Evolutionary conservation across 2,888 invertebrate genomes (phyloP).

Genomic region (Neuroscelio doddi): DNA sequence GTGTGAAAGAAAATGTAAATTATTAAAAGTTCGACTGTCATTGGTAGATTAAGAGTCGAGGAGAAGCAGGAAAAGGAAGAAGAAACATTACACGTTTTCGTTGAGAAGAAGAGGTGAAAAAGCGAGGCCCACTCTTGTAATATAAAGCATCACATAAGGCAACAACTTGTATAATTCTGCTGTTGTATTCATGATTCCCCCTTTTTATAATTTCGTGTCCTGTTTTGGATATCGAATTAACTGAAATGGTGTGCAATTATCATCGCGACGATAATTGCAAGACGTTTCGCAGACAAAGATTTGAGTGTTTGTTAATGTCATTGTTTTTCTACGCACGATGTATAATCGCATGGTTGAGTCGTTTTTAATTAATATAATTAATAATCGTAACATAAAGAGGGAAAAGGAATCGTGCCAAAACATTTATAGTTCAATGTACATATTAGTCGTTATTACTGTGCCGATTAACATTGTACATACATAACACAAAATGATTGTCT

Average conservation of each 20-base stretch:
- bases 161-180: conserved; percentile 23
- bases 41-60: conserved; percentile 14
- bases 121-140: conserved; percentile 13
- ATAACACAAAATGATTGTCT: conserved; percentile 33
- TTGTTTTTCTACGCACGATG: conserved; percentile 8
- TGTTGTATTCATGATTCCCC: conserved; percentile 25
- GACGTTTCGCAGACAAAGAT: background rate
- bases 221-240: background rate
- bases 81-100: background rate
- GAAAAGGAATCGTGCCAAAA: conserved; percentile 42
- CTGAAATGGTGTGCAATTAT: background rate
- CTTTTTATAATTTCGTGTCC: conserved; percentile 17
- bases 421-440: conserved; percentile 69
- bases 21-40: conserved; percentile 19
- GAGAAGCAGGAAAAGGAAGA: background rate
- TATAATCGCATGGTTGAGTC: conserved; percentile 17
- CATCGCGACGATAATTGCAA: background rate
- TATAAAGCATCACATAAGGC: conserved; percentile 10
- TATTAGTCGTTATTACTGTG: conserved; percentile 65
- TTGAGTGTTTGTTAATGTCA: conserved; percentile 1
- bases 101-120: background rate
- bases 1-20: conserved; percentile 34
- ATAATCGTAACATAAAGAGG: conserved; percentile 8
- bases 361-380: conserved; percentile 9
- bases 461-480: conserved; percentile 45